Evolutionary conservation across 2,797 vertebrate species (phyloP).

Genomic region (Vespertilio murinus): DNA sequence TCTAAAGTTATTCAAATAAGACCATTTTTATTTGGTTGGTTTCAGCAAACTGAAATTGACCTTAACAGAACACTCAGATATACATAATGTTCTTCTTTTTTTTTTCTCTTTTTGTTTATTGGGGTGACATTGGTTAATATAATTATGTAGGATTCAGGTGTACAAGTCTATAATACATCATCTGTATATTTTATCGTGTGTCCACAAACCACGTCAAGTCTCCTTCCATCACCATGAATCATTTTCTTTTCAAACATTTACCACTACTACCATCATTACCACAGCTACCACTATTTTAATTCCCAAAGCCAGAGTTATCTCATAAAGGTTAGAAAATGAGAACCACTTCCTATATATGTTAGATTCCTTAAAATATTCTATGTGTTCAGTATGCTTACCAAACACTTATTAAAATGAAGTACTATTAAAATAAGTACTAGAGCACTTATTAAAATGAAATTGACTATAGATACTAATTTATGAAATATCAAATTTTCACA

Average conservation of each 20-base stretch:
- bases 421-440: too few species aligned
- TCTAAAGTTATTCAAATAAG: background rate
- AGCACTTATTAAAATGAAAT: background rate
- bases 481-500: background rate
- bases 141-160: background rate
- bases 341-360: background rate
- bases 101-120: background rate
- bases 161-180: background rate
- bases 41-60: conserved; percentile 22
- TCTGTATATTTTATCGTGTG: background rate
- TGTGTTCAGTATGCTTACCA: background rate
- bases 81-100: background rate
- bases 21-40: background rate
- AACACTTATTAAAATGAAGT: background rate
- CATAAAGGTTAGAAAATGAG: background rate
- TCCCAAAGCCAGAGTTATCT: background rate
- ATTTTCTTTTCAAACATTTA: conserved; percentile 21
- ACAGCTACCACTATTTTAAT: background rate
- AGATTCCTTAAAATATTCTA: background rate
- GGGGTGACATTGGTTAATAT: background rate
- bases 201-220: background rate
- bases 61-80: background rate
- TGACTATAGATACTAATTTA: background rate
- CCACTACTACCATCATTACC: background rate
- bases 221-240: background rate